Evolutionary conservation across 1,140 invertebrate species (phyloP).

Genomic region (Lepidostoma basale): DNA sequence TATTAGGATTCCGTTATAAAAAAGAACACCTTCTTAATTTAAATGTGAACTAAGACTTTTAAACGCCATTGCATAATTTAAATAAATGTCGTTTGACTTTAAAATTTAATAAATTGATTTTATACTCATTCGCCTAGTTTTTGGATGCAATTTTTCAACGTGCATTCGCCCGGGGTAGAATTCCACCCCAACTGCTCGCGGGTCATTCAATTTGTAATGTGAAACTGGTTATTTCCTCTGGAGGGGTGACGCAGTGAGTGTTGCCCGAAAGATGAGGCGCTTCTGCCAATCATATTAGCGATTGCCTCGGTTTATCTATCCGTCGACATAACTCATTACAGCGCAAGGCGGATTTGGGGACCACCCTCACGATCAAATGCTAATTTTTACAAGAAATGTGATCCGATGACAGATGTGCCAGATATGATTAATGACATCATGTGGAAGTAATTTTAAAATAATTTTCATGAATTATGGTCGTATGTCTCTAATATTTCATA

Average conservation of each 20-base stretch:
- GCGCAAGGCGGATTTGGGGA: conserved; percentile 1
- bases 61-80: background rate
- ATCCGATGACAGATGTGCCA: conserved; percentile 40
- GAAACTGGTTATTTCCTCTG: conserved; percentile 31
- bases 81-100: background rate
- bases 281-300: conserved; percentile 40
- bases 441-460: background rate
- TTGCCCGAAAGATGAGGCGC: background rate
- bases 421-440: background rate
- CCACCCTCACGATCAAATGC: background rate
- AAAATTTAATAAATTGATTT: background rate
- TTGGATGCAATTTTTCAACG: background rate
- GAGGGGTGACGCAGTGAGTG: conserved; percentile 14
- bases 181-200: conserved; percentile 4
- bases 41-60: background rate
- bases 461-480: background rate
- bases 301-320: conserved; percentile 38
- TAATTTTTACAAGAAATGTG: conserved; percentile 43
- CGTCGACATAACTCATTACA: conserved; percentile 33
- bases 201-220: conserved; percentile 42
- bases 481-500: background rate
- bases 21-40: background rate
- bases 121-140: background rate
- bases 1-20: background rate
- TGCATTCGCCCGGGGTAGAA: background rate